phyloP scores from a whole-genome alignment of 2,888 invertebrate genomes.

The Opisthograptis luteolata region DNA sequence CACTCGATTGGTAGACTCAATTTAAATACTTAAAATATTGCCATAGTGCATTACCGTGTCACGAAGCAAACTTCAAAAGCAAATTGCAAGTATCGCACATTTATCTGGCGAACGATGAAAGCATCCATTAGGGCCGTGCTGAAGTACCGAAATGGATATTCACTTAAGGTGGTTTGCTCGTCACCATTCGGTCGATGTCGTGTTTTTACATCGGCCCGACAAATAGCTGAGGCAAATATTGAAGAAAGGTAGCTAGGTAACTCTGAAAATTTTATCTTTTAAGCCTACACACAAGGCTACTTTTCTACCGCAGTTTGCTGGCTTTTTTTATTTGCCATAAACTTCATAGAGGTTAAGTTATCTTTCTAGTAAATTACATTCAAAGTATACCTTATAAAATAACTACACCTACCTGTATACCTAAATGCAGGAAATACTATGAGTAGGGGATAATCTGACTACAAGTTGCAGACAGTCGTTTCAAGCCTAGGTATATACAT shows the following conservation, averaged over 20 bases:
- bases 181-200: conserved; percentile 48
- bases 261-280: too few species aligned
- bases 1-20: conserved; percentile 57
- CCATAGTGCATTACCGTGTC: conserved; percentile 70
- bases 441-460: too few species aligned
- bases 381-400: too few species aligned
- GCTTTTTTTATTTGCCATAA: too few species aligned
- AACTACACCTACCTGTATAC: too few species aligned
- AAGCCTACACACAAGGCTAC: too few species aligned
- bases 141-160: conserved; percentile 66
- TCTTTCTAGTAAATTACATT: too few species aligned
- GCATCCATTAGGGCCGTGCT: conserved; percentile 63
- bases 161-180: conserved; percentile 67
- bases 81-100: conserved; percentile 70
- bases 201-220: conserved; percentile 40
- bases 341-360: too few species aligned
- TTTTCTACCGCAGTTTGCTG: too few species aligned
- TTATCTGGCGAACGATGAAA: conserved; percentile 73
- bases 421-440: too few species aligned
- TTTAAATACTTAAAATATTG: conserved; percentile 65
- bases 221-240: background rate
- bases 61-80: conserved; percentile 69
- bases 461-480: too few species aligned
- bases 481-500: too few species aligned
- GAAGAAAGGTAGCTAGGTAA: background rate